These are phyloP conservation scores for Serrognathus titanus DNA, from an alignment of 2,888 invertebrate genomes.

Conservation along the genomic window DNA sequence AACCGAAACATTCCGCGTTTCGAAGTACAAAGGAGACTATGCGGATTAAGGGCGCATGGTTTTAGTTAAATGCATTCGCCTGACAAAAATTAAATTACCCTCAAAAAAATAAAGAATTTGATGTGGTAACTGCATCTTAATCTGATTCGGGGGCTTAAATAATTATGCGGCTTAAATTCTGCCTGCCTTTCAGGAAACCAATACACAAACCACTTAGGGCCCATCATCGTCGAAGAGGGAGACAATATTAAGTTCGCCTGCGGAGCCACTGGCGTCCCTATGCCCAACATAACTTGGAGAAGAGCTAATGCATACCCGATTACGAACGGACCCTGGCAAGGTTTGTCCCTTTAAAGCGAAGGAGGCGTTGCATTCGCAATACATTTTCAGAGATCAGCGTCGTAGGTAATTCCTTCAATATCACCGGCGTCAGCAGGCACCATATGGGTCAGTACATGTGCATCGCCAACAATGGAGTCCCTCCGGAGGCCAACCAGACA, in stretches of 20 bases:
- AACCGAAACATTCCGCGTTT: no score
- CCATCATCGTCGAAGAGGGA: slow-evolving; percentile 74
- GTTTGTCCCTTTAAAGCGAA: slow-evolving; percentile 42
- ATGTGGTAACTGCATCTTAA: no score
- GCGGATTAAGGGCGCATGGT: no score
- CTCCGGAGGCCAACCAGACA: slow-evolving; percentile 75
- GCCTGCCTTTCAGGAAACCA: slow-evolving; percentile 29
- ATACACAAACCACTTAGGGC: slow-evolving; percentile 38
- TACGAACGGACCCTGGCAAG: slow-evolving; percentile 62
- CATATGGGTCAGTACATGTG: slow-evolving; percentile 77
- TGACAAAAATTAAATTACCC: no score
- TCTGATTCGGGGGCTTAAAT: no score
- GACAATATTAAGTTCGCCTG: slow-evolving; percentile 80
- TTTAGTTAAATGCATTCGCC: no score
- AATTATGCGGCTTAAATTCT: no score
- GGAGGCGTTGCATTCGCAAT: not conserved
- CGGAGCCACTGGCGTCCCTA: slow-evolving; percentile 73
- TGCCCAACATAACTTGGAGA: slow-evolving; percentile 76
- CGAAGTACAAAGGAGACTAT: no score
- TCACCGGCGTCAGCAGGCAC: slow-evolving; percentile 69
- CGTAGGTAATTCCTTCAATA: slow-evolving; percentile 69
- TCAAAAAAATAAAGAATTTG: no score
- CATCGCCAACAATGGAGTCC: slow-evolving; percentile 81
- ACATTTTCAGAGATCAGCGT: slow-evolving; percentile 48
- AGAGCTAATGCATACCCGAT: slow-evolving; percentile 62